A percentile compares a stretch with the other conserved stretches of the same genome.
phyloP scores from a whole-genome alignment of 2,888 invertebrate species.

The Lithophane semibrunnea region DNA sequence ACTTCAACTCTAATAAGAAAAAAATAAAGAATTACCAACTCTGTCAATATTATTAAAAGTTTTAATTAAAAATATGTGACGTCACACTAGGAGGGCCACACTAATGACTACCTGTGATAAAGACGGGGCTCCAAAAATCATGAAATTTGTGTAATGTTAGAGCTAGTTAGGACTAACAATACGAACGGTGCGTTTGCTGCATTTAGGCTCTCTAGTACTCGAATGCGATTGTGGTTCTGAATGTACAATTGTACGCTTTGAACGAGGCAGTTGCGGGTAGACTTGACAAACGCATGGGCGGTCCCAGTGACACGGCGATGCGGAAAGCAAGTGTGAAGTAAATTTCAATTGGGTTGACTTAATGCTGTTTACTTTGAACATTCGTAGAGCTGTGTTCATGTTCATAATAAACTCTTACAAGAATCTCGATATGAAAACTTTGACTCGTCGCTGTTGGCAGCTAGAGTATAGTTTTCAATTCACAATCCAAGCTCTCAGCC shows the following conservation, averaged over 20 bases:
- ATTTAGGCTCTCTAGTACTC: neutral
- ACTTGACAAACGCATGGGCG: slow-evolving; percentile 40
- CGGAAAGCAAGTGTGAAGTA: slow-evolving; percentile 12
- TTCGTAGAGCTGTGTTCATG: neutral
- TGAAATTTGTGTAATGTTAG: neutral
- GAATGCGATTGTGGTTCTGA: slow-evolving; percentile 29
- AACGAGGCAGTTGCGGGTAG: slow-evolving; percentile 28
- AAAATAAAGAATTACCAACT: neutral
- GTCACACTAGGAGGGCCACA: neutral
- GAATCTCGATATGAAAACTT: neutral
- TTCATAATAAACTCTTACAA: neutral
- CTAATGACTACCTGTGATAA: neutral
- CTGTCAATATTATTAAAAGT: neutral
- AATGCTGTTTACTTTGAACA: neutral
- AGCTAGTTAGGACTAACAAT: slow-evolving; percentile 20
- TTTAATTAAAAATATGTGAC: neutral
- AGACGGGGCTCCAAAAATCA: neutral
- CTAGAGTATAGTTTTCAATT: neutral
- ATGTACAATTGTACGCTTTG: slow-evolving; percentile 37
- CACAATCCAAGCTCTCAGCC: neutral
- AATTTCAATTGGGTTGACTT: slow-evolving; percentile 30
- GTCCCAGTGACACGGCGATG: slow-evolving; percentile 1
- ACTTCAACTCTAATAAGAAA: no score
- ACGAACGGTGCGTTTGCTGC: slow-evolving; percentile 9
- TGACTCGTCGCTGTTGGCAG: neutral